A percentile compares a stretch with the other conserved stretches of the same genome.
Evolutionary conservation across 2,888 invertebrate species (phyloP).

Genomic region (Ectemnius cavifrons): DNA sequence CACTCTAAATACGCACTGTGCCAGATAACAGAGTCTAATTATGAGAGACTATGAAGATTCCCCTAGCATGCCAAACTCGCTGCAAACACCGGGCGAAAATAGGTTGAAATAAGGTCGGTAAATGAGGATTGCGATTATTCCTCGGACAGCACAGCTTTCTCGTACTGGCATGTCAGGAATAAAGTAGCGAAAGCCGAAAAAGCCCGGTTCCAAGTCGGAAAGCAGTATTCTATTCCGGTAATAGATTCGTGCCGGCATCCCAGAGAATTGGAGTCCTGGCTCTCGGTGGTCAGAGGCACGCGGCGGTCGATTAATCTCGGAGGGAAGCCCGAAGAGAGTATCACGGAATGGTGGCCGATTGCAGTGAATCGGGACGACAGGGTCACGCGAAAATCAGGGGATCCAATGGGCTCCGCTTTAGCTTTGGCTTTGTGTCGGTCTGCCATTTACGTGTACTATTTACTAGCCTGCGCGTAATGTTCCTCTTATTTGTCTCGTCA

Average conservation of each 20-base stretch:
- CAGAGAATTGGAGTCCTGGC: background rate
- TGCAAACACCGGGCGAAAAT: background rate
- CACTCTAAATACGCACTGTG: too few species aligned
- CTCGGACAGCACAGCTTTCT: background rate
- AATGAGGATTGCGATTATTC: background rate
- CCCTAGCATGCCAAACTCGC: background rate
- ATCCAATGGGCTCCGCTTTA: conserved; percentile 38
- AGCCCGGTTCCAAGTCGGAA: background rate
- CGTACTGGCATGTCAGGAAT: background rate
- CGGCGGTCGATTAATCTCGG: too few species aligned
- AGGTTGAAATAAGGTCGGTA: background rate
- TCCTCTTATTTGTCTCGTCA: conserved; percentile 46
- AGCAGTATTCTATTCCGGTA: background rate
- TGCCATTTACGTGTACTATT: conserved; percentile 9
- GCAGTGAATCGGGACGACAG: conserved; percentile 35
- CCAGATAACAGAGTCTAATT: too few species aligned
- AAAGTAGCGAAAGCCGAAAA: background rate
- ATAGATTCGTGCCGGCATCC: conserved; percentile 5
- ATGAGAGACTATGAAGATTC: too few species aligned
- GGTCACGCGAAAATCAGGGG: conserved; percentile 51
- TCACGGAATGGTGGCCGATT: conserved; percentile 31
- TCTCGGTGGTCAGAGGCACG: too few species aligned
- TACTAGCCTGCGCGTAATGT: conserved; percentile 23
- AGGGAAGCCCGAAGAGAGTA: conserved; percentile 8
- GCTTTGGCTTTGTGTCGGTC: conserved; percentile 11